These are phyloP conservation scores for Acanthoscelides obtectus DNA, from an alignment of 2,888 invertebrate genomes.

Conservation along the genomic window DNA sequence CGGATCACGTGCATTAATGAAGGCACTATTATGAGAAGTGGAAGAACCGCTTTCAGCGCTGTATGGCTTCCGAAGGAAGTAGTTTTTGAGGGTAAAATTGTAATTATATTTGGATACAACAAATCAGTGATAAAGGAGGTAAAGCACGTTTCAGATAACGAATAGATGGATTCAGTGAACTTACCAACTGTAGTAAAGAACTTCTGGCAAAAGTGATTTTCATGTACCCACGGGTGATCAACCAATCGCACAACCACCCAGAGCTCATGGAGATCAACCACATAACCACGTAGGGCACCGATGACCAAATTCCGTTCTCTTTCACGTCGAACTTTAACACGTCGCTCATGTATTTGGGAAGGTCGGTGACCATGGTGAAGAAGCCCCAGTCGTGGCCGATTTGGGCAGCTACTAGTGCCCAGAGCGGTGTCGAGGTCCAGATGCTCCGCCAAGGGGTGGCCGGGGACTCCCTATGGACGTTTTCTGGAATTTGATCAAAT, in stretches of 20 bases:
- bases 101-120: too few species aligned
- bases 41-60: too few species aligned
- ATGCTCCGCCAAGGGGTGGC: slow-evolving; percentile 69
- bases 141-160: too few species aligned
- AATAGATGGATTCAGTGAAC: too few species aligned
- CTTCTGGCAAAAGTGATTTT: slow-evolving; percentile 54
- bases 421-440: slow-evolving; percentile 63
- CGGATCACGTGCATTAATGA: too few species aligned
- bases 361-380: slow-evolving; percentile 66
- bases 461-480: slow-evolving; percentile 26
- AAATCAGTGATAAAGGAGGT: too few species aligned
- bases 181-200: slow-evolving; percentile 65
- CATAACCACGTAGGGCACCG: slow-evolving; percentile 61
- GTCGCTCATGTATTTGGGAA: slow-evolving; percentile 59
- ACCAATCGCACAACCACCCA: slow-evolving; percentile 63
- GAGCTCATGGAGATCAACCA: slow-evolving; percentile 59
- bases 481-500: slow-evolving; percentile 14
- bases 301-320: slow-evolving; percentile 57
- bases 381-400: slow-evolving; percentile 68
- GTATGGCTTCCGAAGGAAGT: too few species aligned
- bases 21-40: too few species aligned
- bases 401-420: slow-evolving; percentile 73
- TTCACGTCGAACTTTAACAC: slow-evolving; percentile 61
- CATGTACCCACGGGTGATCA: slow-evolving; percentile 55
- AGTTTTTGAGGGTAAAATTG: too few species aligned